Evolutionary conservation across 2,113 vertebrate genomes (phyloP), one percentile per base, ranked within the genome.

Genomic region (Phrynosoma blainvillii): DNA sequence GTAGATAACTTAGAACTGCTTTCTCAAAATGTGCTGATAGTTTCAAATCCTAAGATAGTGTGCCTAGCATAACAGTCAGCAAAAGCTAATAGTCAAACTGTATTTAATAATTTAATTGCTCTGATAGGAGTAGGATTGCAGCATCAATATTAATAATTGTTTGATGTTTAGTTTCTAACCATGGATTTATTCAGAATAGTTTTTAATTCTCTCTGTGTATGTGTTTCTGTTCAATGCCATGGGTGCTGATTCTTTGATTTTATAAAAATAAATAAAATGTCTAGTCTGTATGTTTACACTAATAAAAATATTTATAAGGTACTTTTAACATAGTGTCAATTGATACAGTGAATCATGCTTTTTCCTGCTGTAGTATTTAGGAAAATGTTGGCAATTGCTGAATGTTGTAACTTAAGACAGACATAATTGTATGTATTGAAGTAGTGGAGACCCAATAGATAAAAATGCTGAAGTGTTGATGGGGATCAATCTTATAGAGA

Each of bases 11-110:
- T 85, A 77, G 56, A 30, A 79, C 90, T 89, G 52, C 84, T 85
- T 52, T 89, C 87, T 62, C 78, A 80, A 32, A 85, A 88, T 27
- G 62, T 84, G 1, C 88, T 93, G 84, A 12, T 84, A 40, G 47
- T 86, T 91, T 89, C 65, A 88, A 71, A 74, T 89, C 42, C 79
- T 16, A 6, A 27, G 7, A 40, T 62, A 70, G 23, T 62, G 13
- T 66, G 8, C 78, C 27, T 68, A 52, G n/a, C 18, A 0, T 68
- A 59, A 42, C 59, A 59, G n/a, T 84, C 14, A 76, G 8, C 32
- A 68, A 79, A 85, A 11, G 76, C 65, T 79, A 70, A 56, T 52
- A 56, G 9, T 8, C n/a, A 73, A 40, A 73, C 12, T 16, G 2
- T 73, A 66, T 47, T 82, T 56, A 32, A 14, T 85, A 5, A 76